Base-by-base conservation (phyloP, 1,140 invertebrate species). In the Pogonomyrmex barbatus region DNA sequence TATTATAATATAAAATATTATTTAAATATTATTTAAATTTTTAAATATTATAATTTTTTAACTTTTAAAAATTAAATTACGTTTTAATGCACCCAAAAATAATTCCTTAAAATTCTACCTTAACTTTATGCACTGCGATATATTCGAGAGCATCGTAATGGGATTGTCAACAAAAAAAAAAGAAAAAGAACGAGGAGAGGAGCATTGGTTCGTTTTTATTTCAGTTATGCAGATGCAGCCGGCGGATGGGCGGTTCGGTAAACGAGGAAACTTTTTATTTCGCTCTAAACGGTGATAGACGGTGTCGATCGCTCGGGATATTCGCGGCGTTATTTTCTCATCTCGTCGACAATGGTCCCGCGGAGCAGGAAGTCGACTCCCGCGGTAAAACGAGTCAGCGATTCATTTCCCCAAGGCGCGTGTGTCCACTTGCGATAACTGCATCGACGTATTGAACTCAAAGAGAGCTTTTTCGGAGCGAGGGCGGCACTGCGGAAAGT, bases 251-350 rank as follows among this genome's bases (percentile, higher is more conserved):
- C 14, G 56, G 42, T 52, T 81, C 68, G 45, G 56, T 75, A 60
- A 82, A 82, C 79, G 79, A 75, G 54, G 45, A 60, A 83, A 83
- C 68, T 83, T 83, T 83, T 83, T 83, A 83, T 73, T 83, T 82
- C 52, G 17, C 42, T 73, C 33, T 60, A 75, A 83, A 83, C 42
- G 68, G 42, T 39, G 67, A 60, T 73, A 82, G 79, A 54, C 47
- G 36, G 47, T 67, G 62, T 68, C 77, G 47, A 60, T 60, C 68
- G 68, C 54, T 45, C 39, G 39, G 54, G 54, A 39, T 83, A 60
- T 82, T 17, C n/a, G 45, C 47, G 17, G 42, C 68, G 42, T 83
- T 83, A 83, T 83, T 83, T 83, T 83, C 79, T 73, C 79, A 83
- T 83, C 56, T 83, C 42, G 56, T n/a, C 54, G 68, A 73, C 67